These are phyloP conservation scores for Eulithis prunata DNA, from an alignment of 2,888 invertebrate species.

Conservation along the genomic window DNA sequence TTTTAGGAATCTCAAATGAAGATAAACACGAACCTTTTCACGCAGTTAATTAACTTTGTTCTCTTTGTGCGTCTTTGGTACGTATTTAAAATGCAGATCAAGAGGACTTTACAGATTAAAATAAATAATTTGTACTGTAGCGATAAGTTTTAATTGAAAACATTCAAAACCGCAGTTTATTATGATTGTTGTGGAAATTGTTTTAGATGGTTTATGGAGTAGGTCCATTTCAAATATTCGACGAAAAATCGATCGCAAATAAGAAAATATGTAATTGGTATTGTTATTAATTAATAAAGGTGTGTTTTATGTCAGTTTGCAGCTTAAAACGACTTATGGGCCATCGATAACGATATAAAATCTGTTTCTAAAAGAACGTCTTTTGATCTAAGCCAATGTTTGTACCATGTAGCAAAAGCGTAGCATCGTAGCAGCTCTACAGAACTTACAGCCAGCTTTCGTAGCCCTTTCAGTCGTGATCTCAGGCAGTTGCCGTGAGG, in stretches of 20 bases:
- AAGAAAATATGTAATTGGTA: too few species aligned
- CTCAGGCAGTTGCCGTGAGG: slow-evolving; percentile 53
- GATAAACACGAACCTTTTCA: slow-evolving; percentile 31
- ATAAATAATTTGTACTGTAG: slow-evolving; percentile 26
- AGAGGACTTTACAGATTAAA: slow-evolving; percentile 21
- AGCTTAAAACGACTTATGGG: too few species aligned
- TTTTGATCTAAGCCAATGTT: too few species aligned
- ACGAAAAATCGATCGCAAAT: too few species aligned
- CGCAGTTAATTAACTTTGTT: slow-evolving; percentile 37
- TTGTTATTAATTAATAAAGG: too few species aligned
- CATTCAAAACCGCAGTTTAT: slow-evolving; percentile 4
- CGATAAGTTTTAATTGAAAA: slow-evolving; percentile 1
- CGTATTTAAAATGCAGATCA: slow-evolving; percentile 45
- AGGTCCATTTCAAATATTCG: too few species aligned
- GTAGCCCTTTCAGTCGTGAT: slow-evolving; percentile 24
- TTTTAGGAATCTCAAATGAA: slow-evolving; percentile 26
- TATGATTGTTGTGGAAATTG: too few species aligned
- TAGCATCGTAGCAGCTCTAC: slow-evolving; percentile 29
- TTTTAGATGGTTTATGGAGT: too few species aligned
- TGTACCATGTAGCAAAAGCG: slow-evolving; percentile 32
- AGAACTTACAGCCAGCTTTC: slow-evolving; percentile 29
- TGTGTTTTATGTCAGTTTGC: too few species aligned
- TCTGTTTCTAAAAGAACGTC: too few species aligned
- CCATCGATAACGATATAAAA: too few species aligned
- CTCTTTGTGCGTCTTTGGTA: slow-evolving; percentile 41